Evolutionary conservation across 2,888 invertebrate species (phyloP).

Genomic region (Ichneumoninae sp.): DNA sequence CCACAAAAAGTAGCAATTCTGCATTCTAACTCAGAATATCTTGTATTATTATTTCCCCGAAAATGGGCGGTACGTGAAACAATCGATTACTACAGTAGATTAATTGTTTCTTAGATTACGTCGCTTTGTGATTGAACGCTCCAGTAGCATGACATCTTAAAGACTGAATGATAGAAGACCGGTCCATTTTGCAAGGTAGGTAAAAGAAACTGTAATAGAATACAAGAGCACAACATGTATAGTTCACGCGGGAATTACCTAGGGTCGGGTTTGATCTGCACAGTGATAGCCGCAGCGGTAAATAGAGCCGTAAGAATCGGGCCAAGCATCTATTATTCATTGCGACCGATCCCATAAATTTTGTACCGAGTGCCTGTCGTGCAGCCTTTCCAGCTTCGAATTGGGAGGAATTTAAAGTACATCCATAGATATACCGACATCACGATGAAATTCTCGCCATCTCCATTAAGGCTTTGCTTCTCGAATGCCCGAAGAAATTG

Average conservation of each 20-base stretch:
- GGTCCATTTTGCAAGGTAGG: background rate
- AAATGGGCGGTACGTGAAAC: background rate
- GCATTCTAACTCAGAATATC: too few relatives aligned
- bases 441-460: background rate
- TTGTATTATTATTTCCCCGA: background rate
- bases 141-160: background rate
- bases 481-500: background rate
- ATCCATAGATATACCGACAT: slow-evolving; percentile 8
- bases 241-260: background rate
- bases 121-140: background rate
- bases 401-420: slow-evolving; percentile 32
- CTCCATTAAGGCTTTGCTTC: slow-evolving; percentile 11
- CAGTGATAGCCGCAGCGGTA: slow-evolving; percentile 18
- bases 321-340: slow-evolving; percentile 63
- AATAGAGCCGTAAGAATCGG: slow-evolving; percentile 56
- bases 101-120: background rate
- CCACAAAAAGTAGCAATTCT: too few relatives aligned
- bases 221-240: background rate
- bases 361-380: slow-evolving; percentile 15
- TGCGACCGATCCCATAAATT: slow-evolving; percentile 59
- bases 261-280: background rate
- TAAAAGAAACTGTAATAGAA: slow-evolving; percentile 12
- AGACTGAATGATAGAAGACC: background rate
- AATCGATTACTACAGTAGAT: background rate
- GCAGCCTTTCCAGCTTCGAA: slow-evolving; percentile 1